Conservation (phyloP, 1,140 invertebrate genomes). For the Macrostomum lignano region DNA sequence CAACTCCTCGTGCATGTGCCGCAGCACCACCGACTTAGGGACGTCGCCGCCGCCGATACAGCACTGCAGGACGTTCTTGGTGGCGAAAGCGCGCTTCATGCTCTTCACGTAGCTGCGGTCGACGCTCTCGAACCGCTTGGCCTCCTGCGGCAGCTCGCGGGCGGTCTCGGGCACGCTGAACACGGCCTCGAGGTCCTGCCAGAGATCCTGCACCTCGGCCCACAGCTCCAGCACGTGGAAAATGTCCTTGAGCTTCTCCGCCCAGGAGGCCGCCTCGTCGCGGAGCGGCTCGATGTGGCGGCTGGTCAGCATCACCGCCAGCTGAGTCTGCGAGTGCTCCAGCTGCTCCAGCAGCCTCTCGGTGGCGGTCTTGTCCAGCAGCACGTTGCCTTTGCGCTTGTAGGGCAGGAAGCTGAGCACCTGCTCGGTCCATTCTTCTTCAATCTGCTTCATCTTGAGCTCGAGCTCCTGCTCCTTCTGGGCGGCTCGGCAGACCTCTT, state of each 20-base stretch:
- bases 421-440: constrained; percentile 29
- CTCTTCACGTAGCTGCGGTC: constrained; percentile 25
- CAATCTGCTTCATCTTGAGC: constrained; percentile 23
- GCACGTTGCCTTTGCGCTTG: constrained; percentile 23
- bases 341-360: constrained; percentile 23
- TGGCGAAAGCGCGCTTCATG: constrained; percentile 26
- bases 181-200: constrained; percentile 25
- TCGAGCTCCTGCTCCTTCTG: constrained; percentile 24
- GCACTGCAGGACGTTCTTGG: constrained; percentile 16
- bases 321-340: constrained; percentile 23
- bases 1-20: constrained; percentile 23
- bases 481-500: constrained; percentile 22
- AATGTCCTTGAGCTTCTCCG: constrained; percentile 27
- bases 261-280: constrained; percentile 25
- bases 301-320: constrained; percentile 23
- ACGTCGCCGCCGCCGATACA: constrained; percentile 21
- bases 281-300: constrained; percentile 19
- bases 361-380: constrained; percentile 21
- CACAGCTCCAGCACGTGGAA: constrained; percentile 24
- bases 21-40: constrained; percentile 18
- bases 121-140: constrained; percentile 18
- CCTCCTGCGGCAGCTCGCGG: constrained; percentile 22
- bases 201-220: constrained; percentile 26
- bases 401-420: constrained; percentile 24
- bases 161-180: constrained; percentile 14